Conservation (phyloP, 2,888 invertebrate species). For the Leucania comma region DNA sequence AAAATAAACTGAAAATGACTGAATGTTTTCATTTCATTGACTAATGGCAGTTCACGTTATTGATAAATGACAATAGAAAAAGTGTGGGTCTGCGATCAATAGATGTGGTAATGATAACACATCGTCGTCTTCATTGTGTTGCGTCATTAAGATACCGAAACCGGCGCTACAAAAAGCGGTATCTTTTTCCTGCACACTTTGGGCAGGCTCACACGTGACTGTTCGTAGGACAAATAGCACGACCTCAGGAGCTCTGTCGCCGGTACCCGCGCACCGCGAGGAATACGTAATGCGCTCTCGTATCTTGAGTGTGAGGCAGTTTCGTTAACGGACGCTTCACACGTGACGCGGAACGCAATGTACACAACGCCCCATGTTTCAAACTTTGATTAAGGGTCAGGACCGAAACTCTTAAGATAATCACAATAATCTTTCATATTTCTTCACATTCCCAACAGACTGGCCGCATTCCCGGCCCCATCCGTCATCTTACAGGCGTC, state of each 20-base stretch:
- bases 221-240: slow-evolving; percentile 61
- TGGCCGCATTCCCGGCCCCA: slow-evolving; percentile 24
- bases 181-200: slow-evolving; percentile 43
- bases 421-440: slow-evolving; percentile 52
- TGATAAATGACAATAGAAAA: slow-evolving; percentile 41
- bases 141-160: slow-evolving; percentile 44
- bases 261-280: slow-evolving; percentile 45
- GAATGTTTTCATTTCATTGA: slow-evolving; percentile 22
- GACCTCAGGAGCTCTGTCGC: slow-evolving; percentile 58
- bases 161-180: slow-evolving; percentile 41
- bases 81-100: slow-evolving; percentile 32
- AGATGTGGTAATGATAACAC: slow-evolving; percentile 34
- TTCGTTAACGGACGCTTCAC: slow-evolving; percentile 65
- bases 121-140: slow-evolving; percentile 32
- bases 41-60: slow-evolving; percentile 12
- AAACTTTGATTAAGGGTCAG: slow-evolving; percentile 48
- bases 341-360: slow-evolving; percentile 64
- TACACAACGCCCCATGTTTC: slow-evolving; percentile 41
- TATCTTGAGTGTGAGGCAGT: slow-evolving; percentile 61
- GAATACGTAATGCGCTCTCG: slow-evolving; percentile 64
- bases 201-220: slow-evolving; percentile 57
- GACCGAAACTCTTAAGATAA: slow-evolving; percentile 48
- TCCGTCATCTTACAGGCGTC: slow-evolving; percentile 53
- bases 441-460: slow-evolving; percentile 29
- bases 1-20: slow-evolving; percentile 1